Percentiles rank a stretch among this genome's conserved stretches.
These are phyloP conservation scores for Apamea epomidion DNA, from an alignment of 2,888 invertebrate genomes.

Conservation along the genomic window DNA sequence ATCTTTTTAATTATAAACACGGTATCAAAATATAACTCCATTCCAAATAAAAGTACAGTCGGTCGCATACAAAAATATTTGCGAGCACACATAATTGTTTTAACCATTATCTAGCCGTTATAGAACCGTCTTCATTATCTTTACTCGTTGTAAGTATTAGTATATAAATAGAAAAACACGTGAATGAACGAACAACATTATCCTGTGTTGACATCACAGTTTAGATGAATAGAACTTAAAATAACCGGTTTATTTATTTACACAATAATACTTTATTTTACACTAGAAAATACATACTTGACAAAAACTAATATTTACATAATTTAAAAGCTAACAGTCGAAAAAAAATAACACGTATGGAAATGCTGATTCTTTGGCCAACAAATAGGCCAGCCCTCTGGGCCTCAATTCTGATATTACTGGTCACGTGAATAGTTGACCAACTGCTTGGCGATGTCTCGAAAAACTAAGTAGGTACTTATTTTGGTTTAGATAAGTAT, in stretches of 20 bases:
- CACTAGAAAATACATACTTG: neutral
- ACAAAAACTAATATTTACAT: neutral
- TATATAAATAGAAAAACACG: slow-evolving; percentile 46
- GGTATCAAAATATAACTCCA: neutral
- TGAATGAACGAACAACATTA: slow-evolving; percentile 37
- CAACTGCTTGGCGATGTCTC: neutral
- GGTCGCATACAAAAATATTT: slow-evolving; percentile 25
- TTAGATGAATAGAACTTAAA: slow-evolving; percentile 1
- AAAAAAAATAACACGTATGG: neutral
- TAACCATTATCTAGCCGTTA: slow-evolving; percentile 17
- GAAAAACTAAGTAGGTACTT: neutral
- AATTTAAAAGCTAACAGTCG: neutral
- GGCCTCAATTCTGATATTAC: too few relatives aligned
- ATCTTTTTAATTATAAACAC: neutral
- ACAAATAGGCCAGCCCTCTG: neutral
- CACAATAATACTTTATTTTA: neutral
- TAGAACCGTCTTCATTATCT: slow-evolving; percentile 20
- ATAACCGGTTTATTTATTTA: neutral
- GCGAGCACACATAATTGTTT: slow-evolving; percentile 14
- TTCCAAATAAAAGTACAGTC: slow-evolving; percentile 36
- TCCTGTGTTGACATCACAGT: slow-evolving; percentile 13
- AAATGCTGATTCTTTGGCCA: neutral
- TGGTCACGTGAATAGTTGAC: neutral
- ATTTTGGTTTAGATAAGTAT: too few relatives aligned
- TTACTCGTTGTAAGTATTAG: slow-evolving; percentile 21